Conservation (phyloP, 2,888 invertebrate species). For the Aleiodes alternator region DNA sequence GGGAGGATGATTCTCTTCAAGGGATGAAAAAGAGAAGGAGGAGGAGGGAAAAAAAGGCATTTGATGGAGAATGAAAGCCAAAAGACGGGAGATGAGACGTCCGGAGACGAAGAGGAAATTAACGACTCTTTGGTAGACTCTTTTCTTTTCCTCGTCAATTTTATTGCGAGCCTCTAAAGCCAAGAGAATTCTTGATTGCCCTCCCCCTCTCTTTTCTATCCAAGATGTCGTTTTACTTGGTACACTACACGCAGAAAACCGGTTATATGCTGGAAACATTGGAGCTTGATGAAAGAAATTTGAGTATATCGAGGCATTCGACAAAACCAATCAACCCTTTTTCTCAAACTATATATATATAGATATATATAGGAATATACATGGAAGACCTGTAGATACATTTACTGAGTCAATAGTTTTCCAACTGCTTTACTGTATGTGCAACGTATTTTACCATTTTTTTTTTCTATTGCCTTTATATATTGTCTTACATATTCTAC, state of each 20-base stretch:
- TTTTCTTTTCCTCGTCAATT: conserved; percentile 63
- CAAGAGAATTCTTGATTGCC: conserved; percentile 17
- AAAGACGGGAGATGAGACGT: conserved; percentile 39
- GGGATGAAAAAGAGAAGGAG: conserved; percentile 13
- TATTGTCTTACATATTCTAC: too few relatives aligned
- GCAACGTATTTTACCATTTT: too few relatives aligned
- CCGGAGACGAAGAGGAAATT: conserved; percentile 61
- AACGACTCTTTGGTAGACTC: conserved; percentile 57
- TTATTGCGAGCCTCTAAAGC: conserved; percentile 56
- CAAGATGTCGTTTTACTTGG: conserved; percentile 4
- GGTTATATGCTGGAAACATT: background rate
- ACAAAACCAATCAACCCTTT: background rate
- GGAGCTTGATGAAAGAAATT: conserved; percentile 3
- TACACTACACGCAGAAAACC: background rate
- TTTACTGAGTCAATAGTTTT: background rate
- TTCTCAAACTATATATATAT: background rate
- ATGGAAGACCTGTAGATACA: background rate
- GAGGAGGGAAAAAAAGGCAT: conserved; percentile 42
- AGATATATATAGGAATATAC: too few relatives aligned
- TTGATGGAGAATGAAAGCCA: conserved; percentile 21
- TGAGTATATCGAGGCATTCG: background rate
- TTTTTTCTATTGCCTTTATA: too few relatives aligned
- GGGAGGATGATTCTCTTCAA: conserved; percentile 1
- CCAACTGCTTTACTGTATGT: too few relatives aligned
- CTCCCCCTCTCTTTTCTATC: background rate